Evolutionary conservation across 2,113 vertebrate genomes (phyloP).

Genomic region (Ancistrus triradiatus): DNA sequence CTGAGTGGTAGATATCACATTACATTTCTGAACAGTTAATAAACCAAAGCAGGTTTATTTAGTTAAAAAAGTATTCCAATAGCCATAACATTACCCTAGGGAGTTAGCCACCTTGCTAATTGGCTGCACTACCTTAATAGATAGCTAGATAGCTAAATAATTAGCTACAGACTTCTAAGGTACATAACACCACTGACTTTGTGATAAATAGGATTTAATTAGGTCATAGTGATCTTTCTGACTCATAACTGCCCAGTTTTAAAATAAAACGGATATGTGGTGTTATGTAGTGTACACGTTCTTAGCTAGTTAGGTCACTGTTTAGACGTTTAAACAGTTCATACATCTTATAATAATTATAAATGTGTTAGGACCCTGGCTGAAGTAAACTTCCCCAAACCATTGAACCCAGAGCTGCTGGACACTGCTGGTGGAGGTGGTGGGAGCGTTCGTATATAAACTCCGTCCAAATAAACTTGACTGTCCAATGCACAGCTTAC

Average conservation of each 20-base stretch:
- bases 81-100: background rate
- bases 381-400: background rate
- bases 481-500: slow-evolving; percentile 32
- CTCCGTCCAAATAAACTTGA: background rate
- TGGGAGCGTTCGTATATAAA: background rate
- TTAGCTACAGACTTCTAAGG: background rate
- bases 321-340: no score
- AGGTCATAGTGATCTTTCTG: background rate
- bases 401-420: background rate
- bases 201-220: background rate
- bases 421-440: background rate
- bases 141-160: background rate
- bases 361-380: background rate
- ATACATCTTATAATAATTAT: no score
- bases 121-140: background rate
- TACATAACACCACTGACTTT: background rate
- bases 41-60: background rate
- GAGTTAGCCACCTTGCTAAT: background rate
- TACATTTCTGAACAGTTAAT: background rate
- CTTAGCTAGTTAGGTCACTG: no score
- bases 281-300: no score
- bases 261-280: no score
- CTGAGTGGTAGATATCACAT: slow-evolving; percentile 2
- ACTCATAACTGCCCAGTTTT: background rate
- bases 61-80: background rate